Percentiles rank a stretch among this genome's conserved stretches.
Conservation (phyloP, 2,888 invertebrate genomes). For the Pecten maximus region DNA sequence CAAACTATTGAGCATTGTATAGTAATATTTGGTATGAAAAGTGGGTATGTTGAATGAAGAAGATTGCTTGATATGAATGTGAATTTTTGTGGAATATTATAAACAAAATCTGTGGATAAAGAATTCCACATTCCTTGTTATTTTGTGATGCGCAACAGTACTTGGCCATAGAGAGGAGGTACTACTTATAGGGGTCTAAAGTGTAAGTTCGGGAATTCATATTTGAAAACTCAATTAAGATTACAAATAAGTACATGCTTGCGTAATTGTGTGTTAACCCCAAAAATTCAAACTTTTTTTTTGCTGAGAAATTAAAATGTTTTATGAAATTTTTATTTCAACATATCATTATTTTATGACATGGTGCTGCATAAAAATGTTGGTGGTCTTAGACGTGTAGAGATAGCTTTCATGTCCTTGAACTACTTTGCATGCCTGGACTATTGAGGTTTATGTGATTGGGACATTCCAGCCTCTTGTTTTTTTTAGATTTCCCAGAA, state of each 20-base stretch:
- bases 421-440: neutral
- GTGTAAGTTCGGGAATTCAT: neutral
- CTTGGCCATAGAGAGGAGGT: neutral
- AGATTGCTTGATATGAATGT: neutral
- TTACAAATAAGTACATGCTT: neutral
- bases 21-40: neutral
- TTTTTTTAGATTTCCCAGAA: too few relatives aligned
- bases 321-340: neutral
- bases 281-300: neutral
- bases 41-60: neutral
- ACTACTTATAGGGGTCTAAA: too few relatives aligned
- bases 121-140: neutral
- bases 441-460: neutral
- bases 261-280: neutral
- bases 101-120: neutral
- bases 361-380: neutral
- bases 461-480: neutral
- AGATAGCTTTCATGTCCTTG: neutral
- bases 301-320: neutral
- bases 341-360: slow-evolving; percentile 7
- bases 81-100: neutral
- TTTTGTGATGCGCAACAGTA: neutral
- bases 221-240: neutral
- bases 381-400: neutral
- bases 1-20: neutral